Evolutionary conservation across 1,140 invertebrate genomes (phyloP).

Genomic region (Rhagoletis pomonella): DNA sequence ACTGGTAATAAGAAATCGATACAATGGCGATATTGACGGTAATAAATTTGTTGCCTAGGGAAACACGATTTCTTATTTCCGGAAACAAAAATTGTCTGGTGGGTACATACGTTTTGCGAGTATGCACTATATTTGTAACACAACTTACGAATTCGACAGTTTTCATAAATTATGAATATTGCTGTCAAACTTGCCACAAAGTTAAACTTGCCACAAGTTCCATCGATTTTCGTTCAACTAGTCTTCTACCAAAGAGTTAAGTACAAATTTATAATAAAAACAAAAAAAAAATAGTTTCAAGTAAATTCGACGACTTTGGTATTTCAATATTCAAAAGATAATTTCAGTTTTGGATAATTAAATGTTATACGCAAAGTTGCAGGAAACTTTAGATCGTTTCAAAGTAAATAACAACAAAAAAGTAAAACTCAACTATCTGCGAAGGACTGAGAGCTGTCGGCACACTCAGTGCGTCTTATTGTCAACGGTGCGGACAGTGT

Average conservation of each 20-base stretch:
- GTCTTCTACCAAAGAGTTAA: background rate
- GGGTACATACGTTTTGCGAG: background rate
- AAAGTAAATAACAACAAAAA: slow-evolving; percentile 1
- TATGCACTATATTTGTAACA: background rate
- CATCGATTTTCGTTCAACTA: slow-evolving; percentile 12
- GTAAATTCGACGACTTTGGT: slow-evolving; percentile 14
- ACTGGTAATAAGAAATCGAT: too few species aligned
- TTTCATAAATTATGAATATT: slow-evolving; percentile 30
- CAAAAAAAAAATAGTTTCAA: background rate
- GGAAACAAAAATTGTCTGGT: too few species aligned
- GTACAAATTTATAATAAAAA: background rate
- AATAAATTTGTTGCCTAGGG: too few species aligned
- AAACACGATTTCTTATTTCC: too few species aligned
- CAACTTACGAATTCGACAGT: background rate
- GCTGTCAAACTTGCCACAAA: background rate
- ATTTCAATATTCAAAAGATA: slow-evolving; percentile 36
- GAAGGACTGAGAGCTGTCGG: too few species aligned
- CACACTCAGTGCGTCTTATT: background rate
- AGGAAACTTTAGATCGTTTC: background rate
- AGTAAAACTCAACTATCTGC: background rate
- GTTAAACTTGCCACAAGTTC: background rate
- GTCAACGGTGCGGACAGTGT: background rate
- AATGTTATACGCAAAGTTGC: slow-evolving; percentile 12
- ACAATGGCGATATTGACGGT: too few species aligned
- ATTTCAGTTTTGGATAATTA: slow-evolving; percentile 37